Conservation (phyloP, 1,140 invertebrate species). For the Aphis craccivora region DNA sequence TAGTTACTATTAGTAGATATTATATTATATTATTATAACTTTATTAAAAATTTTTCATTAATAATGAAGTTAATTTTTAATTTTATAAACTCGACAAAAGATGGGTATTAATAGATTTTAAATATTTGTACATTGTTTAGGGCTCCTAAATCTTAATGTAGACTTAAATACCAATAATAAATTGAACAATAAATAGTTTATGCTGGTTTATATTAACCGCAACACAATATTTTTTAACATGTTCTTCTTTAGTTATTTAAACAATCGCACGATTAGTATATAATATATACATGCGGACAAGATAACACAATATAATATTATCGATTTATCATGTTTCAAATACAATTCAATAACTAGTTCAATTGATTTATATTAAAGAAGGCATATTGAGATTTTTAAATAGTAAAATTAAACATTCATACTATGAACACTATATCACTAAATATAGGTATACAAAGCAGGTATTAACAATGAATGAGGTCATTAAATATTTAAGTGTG, state of each 20-base stretch:
- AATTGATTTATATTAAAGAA: too few species aligned
- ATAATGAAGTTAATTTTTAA: too few species aligned
- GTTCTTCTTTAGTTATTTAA: neutral
- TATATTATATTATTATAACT: too few species aligned
- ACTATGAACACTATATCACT: too few species aligned
- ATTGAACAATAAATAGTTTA: neutral
- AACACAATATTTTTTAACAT: neutral
- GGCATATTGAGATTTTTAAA: neutral
- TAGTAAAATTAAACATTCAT: neutral
- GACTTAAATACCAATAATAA: neutral
- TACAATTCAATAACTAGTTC: neutral
- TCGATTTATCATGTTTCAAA: neutral
- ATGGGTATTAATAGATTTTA: neutral
- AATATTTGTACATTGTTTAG: too few species aligned
- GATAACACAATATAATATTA: neutral
- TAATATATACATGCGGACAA: neutral
- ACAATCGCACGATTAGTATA: neutral
- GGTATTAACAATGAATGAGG: neutral
- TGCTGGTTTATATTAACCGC: neutral
- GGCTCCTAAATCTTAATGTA: neutral
- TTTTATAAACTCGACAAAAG: neutral
- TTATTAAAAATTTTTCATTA: too few species aligned
- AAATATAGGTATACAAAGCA: neutral
- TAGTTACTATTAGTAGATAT: too few species aligned
- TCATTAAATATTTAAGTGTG: slow-evolving; percentile 12